Evolutionary conservation across 2,797 vertebrate genomes (phyloP).

Genomic region (Acanthis flammea): DNA sequence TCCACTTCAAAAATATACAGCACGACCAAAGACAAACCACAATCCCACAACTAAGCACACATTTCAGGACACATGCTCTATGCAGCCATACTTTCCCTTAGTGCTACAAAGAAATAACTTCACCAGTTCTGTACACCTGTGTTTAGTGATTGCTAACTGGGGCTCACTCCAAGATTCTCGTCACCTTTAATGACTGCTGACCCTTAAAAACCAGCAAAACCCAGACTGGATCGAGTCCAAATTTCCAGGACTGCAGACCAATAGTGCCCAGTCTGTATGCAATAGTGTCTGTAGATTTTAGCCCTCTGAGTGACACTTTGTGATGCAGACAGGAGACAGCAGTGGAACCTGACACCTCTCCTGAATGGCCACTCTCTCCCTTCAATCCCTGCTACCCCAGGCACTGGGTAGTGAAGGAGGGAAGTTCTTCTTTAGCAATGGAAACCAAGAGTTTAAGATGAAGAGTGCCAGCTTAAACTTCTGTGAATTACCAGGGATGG

Average conservation of each 20-base stretch:
- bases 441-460: background rate
- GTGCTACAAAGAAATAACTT: background rate
- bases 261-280: background rate
- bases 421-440: background rate
- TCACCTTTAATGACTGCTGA: background rate
- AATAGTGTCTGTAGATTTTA: background rate
- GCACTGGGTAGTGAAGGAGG: background rate
- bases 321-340: background rate
- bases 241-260: background rate
- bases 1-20: conserved; percentile 49
- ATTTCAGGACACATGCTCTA: background rate
- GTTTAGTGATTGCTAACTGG: background rate
- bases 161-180: background rate
- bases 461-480: background rate
- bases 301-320: background rate
- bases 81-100: background rate
- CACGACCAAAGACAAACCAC: conserved; percentile 36
- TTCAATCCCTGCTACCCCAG: background rate
- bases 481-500: background rate
- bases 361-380: background rate
- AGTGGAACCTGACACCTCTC: background rate
- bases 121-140: background rate
- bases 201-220: background rate
- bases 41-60: conserved; percentile 20
- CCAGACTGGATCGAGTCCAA: background rate